Percentiles rank a stretch among this genome's conserved stretches.
Conservation (phyloP, 2,113 vertebrate species). For the Epinephelus cyanopodus region DNA sequence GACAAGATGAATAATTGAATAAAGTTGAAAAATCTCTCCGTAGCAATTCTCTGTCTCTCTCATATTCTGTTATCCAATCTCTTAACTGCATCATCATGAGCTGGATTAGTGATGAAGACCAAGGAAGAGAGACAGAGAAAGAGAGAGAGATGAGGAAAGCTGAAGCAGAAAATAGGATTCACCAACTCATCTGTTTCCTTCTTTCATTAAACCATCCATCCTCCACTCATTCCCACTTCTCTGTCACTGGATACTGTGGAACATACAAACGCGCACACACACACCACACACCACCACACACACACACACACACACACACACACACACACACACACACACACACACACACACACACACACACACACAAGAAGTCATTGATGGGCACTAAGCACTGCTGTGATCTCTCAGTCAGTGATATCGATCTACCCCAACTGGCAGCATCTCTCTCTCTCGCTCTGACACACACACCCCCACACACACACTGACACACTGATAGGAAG, state of each 20-base stretch:
- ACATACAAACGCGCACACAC: constrained; percentile 12
- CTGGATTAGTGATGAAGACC: constrained; percentile 42
- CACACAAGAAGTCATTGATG: constrained; percentile 60
- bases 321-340: constrained; percentile 8
- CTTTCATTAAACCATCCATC: constrained; percentile 65
- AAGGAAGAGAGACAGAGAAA: constrained; percentile 2
- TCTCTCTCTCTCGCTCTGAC: constrained; percentile 25
- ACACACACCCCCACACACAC: constrained; percentile 28
- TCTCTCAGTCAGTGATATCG: constrained; percentile 78
- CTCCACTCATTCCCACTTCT: constrained; percentile 37
- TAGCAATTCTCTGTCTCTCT: constrained; percentile 19
- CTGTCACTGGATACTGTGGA: constrained; percentile 41
- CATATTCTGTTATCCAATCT: constrained; percentile 8
- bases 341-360: constrained; percentile 18
- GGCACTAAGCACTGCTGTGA: constrained; percentile 75
- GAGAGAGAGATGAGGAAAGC: constrained; percentile 21
- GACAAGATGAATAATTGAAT: constrained; percentile 31
- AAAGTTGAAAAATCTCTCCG: constrained; percentile 23
- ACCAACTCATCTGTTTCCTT: constrained; percentile 58
- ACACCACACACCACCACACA: constrained; percentile 17
- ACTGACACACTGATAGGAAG: constrained; percentile 32
- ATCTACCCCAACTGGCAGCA: constrained; percentile 65
- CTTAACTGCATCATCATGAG: constrained; percentile 24
- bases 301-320: constrained; percentile 12
- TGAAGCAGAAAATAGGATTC: constrained; percentile 59